These are phyloP conservation scores for Anguilla anguilla DNA, from an alignment of 2,797 vertebrate species.

Conservation along the genomic window DNA sequence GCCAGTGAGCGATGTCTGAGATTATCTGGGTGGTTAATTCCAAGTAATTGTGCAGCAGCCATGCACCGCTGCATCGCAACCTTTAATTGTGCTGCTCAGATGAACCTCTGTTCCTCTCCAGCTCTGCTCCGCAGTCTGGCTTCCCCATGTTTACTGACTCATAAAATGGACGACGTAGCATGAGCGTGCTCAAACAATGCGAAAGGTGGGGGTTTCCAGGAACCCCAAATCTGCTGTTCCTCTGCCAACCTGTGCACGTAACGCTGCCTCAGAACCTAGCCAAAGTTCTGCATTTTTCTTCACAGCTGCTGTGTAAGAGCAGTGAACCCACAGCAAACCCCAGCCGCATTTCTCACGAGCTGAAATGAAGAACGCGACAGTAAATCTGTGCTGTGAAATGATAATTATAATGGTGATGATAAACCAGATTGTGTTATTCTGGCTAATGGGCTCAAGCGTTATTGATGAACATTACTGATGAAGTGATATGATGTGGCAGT, in stretches of 20 bases:
- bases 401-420: slow-evolving; percentile 15
- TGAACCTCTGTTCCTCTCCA: no score
- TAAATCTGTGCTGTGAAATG: slow-evolving; percentile 10
- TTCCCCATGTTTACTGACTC: no score
- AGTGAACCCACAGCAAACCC: not conserved
- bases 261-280: no score
- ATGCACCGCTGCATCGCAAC: no score
- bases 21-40: no score
- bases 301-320: not conserved
- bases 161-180: slow-evolving; percentile 58
- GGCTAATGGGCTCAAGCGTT: slow-evolving; percentile 32
- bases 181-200: slow-evolving; percentile 64
- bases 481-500: not conserved
- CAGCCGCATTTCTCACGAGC: not conserved
- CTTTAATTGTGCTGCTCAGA: no score
- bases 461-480: slow-evolving; percentile 5
- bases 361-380: not conserved
- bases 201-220: slow-evolving; percentile 41
- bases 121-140: no score
- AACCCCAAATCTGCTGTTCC: slow-evolving; percentile 50
- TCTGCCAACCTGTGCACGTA: slow-evolving; percentile 59
- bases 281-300: not conserved
- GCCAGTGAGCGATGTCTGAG: no score
- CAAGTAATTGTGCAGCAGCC: no score
- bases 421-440: slow-evolving; percentile 25